Evolutionary conservation across 2,888 invertebrate genomes (phyloP), one percentile per base, ranked within the genome.

Genomic region (Conistra vaccinii): DNA sequence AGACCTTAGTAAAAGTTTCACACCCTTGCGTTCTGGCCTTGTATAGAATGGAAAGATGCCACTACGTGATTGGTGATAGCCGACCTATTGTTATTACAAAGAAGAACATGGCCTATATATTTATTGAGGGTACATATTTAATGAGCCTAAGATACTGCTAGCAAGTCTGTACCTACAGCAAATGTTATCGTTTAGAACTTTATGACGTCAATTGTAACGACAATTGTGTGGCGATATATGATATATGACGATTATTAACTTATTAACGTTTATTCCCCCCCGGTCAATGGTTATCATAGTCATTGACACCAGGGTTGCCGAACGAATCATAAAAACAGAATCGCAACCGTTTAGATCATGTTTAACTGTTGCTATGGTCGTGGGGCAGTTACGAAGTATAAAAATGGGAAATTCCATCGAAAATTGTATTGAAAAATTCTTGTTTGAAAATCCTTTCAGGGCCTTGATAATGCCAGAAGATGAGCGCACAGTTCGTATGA

Each of bases 381-480:
- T 61, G 10, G 3, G 7, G 14, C 26, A 23, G 39, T 62, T 48
- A 20, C 23, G 23, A 74, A 23, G 32, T 23, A 29, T 12, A 61
- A 60, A 75, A 75, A 3, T 6, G 6, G 23, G 20, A 23, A 14
- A 51, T 5, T 29, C 4, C 26, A 9, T 73, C 29, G 7, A n/a
- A 42, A 73, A 45, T 12, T 4, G 3, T 32, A 23, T 26, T 35
- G 10, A n/a, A 45, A 55, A 39, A 20, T n/a, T 20, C n/a, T 63
- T 2, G 17, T 62, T n/a, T 42, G 7, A n/a, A 53, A 17, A 55
- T 23, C 1, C 9, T 91, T 91, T 5, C 92, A 97, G 98, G 90
- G 99, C 99, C 0, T 94, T 99, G 0, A 98, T 98, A 69, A 99
- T 99, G 99, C 98, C 98, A 0, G 98, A 98, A 90, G 99, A 99